A percentile compares a stretch with the other conserved stretches of the same genome.
Evolutionary conservation across 2,888 invertebrate species (phyloP).

Genomic region (Hypomecis atomaria): DNA sequence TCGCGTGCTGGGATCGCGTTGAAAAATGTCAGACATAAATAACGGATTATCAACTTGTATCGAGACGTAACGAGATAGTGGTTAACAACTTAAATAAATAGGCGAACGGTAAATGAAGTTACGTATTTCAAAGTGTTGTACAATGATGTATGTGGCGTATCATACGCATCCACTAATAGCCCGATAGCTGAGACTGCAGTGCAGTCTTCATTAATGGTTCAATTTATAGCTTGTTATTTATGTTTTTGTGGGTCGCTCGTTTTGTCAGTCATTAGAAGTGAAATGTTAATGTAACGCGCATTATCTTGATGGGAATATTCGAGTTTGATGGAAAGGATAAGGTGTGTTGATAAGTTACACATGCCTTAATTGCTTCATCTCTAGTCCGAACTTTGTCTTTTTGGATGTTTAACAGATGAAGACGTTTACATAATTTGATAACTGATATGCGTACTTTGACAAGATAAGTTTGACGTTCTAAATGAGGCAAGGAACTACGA

Average conservation of each 20-base stretch:
- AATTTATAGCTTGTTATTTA: conserved; percentile 64
- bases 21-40: conserved; percentile 80
- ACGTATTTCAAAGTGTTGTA: conserved; percentile 50
- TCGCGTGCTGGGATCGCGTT: conserved; percentile 70
- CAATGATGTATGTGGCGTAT: conserved; percentile 33
- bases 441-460: conserved; percentile 1
- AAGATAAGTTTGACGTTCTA: no score
- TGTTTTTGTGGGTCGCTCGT: conserved; percentile 45
- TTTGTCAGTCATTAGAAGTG: conserved; percentile 56
- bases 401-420: conserved; percentile 22
- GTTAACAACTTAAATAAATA: conserved; percentile 76
- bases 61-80: conserved; percentile 69
- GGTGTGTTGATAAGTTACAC: conserved; percentile 38
- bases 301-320: conserved; percentile 51
- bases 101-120: conserved; percentile 74
- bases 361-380: conserved; percentile 30
- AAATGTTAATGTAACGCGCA: conserved; percentile 50
- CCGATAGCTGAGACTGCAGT: conserved; percentile 25
- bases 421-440: conserved; percentile 18
- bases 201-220: conserved; percentile 63
- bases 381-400: conserved; percentile 22
- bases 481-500: not conserved
- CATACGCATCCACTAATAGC: conserved; percentile 29
- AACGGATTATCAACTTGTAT: conserved; percentile 81
- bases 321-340: conserved; percentile 47